Evolutionary conservation across 2,888 invertebrate species (phyloP), one percentile per base, ranked within the genome.

Genomic region (Balanococcus diminutus): DNA sequence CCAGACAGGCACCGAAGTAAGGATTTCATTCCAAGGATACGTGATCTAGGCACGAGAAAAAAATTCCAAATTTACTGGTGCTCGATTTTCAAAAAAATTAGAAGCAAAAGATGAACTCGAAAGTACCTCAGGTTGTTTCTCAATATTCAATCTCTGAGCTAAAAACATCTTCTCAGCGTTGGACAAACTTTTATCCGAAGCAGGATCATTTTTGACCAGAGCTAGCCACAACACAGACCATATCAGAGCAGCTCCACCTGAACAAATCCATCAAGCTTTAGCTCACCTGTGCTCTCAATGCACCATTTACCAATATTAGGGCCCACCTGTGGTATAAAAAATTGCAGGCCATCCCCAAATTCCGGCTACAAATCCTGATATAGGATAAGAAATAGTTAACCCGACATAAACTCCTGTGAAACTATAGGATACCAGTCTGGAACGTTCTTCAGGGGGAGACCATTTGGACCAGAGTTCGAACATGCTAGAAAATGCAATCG

Each of bases 391-490:
- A n/a, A 81, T 3, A 0, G 51, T 46, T 25, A 81, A 39, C 6
- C 81, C 81, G 0, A 81, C 46, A 6, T 46, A 42, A 46, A 25
- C 81, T 46, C 81, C 81, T 16, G 81, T 46, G 19, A 46, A 46
- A 28, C 42, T 51, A 46, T 28, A 42, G 2, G 81, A 42, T n/a
- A 81, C 81, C 0, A 81, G 14, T 42, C 81, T 42, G n/a, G 81
- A 81, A 5, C 81, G 81, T 25, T 81, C 81, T 16, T 42, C 81
- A 3, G 81, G 81, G 9, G 81, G 42, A 2, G 46, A 46, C 81
- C 81, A 81, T 16, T 42, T 81, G 5, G 81, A 81, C 81, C 81
- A 81, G 1, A 81, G 28, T n/a, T 51, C 51, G 6, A n/a, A 51
- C 51, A 81, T 31, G 28, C 51, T 51, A 46, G 51, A 42, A 81